Base-by-base conservation (phyloP, 2,113 vertebrate species). In the Stomatorhinus ivindoensis region DNA sequence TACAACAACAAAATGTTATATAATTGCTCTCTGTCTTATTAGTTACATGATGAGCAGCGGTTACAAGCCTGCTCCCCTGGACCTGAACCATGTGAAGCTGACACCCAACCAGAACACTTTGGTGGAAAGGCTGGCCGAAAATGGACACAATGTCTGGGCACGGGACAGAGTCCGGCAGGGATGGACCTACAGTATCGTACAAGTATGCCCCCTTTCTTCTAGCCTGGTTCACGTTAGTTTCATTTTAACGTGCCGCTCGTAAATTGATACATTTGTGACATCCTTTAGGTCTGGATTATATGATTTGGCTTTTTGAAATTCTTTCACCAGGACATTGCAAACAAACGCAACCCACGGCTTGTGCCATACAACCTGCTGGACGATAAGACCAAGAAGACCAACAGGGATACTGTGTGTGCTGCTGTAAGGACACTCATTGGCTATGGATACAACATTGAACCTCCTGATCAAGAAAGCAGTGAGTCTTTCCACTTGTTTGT, bases 371-470 rank as follows among this genome's bases (percentile, higher is more conserved):
- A 96, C 92, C 95, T 98, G 5, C 93, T 98, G 90, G 97, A 98
- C 3, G 97, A 98, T 91, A 96, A 97, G 90, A 98, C 97, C 61
- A 98, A 98, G 93, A 98, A 97, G 93, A 98, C 97, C 46, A 98
- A 98, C 92, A 94, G 97, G 86, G 97, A 98, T 90, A 98, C 97
- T 4, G 96, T 98, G 61, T 97, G 96, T 69, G 97, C 97, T 65
- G 97, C 97, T 0, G 97, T 98, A 89, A 96, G 97, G 4, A 98
- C 97, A 8, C 95, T 98, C 8, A 95, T 98, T 0, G 97, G 97
- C 90, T 98, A 98, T 0, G 97, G 97, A 84, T 98, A 98, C 94
- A 98, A 98, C 93, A 97, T 98, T 0, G 97, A 98, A 61, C 97
- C 97, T 0, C 97, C 97, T 0, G 97, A 98, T 92, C 97, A 98